phyloP scores from a whole-genome alignment of 2,113 vertebrate species.

The Lontra canadensis region DNA sequence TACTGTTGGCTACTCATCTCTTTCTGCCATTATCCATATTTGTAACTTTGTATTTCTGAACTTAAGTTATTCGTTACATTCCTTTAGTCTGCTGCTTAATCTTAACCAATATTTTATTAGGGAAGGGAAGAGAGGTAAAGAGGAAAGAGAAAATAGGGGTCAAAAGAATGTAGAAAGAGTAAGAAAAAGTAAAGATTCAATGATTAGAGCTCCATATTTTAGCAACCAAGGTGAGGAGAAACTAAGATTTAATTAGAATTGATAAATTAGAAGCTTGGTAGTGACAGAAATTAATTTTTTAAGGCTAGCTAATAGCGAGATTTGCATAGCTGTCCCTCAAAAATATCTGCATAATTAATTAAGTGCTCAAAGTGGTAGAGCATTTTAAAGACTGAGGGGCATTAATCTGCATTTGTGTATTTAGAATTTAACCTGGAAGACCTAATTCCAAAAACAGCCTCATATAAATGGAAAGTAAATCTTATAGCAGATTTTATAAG shows the following conservation, averaged over 20 bases:
- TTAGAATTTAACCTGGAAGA: neutral
- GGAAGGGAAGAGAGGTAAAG: neutral
- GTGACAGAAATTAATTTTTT: neutral
- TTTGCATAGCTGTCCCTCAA: slow-evolving; percentile 49
- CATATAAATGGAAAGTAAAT: neutral
- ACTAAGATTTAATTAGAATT: slow-evolving; percentile 24
- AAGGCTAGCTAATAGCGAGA: neutral
- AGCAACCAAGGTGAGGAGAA: neutral
- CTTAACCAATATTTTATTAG: neutral
- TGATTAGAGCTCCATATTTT: neutral
- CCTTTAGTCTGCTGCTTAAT: neutral
- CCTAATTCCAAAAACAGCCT: neutral
- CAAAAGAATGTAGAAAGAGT: neutral
- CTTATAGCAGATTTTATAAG: neutral
- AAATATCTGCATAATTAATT: slow-evolving; percentile 44
- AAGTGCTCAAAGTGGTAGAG: slow-evolving; percentile 14
- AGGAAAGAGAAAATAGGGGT: neutral
- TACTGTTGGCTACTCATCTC: neutral
- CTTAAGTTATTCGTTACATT: neutral
- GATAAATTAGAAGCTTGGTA: neutral
- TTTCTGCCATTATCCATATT: neutral
- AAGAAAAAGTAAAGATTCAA: neutral
- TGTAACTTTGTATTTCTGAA: neutral
- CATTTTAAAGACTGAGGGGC: neutral
- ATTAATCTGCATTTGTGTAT: neutral